Evolutionary conservation across 2,888 invertebrate species (phyloP).

Genomic region (Lasioglossum calceatum): DNA sequence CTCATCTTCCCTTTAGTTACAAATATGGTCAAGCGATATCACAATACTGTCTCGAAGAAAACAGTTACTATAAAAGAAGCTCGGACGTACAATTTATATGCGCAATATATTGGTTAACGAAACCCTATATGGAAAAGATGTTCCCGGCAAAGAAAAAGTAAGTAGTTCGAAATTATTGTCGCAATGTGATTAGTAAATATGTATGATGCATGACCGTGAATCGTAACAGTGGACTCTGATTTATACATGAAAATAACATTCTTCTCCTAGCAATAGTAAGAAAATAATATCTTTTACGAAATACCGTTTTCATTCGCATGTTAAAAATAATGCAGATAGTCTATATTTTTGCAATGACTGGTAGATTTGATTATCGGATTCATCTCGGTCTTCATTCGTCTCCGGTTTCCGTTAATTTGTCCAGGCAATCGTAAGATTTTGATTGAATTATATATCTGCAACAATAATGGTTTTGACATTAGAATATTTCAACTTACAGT

Average conservation of each 20-base stretch:
- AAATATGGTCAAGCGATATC: slow-evolving; percentile 63
- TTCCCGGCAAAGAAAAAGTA: background rate
- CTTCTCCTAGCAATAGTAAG: background rate
- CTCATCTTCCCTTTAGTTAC: slow-evolving; percentile 35
- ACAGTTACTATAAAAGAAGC: slow-evolving; percentile 31
- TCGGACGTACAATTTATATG: background rate
- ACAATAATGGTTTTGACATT: slow-evolving; percentile 52
- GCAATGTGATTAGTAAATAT: background rate
- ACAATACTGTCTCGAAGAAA: slow-evolving; percentile 55
- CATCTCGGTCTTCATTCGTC: slow-evolving; percentile 68
- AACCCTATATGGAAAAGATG: background rate
- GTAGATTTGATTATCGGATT: slow-evolving; percentile 18
- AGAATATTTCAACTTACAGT: background rate
- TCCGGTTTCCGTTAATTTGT: slow-evolving; percentile 75
- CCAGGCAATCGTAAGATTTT: slow-evolving; percentile 79
- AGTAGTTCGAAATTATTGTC: background rate
- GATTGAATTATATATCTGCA: slow-evolving; percentile 78
- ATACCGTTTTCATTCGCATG: background rate
- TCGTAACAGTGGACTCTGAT: slow-evolving; percentile 35
- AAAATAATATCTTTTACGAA: slow-evolving; percentile 13
- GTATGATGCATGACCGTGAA: background rate
- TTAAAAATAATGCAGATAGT: slow-evolving; percentile 14
- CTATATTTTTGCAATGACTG: slow-evolving; percentile 21
- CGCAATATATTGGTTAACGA: slow-evolving; percentile 17
- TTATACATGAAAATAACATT: background rate